Evolutionary conservation across 2,797 vertebrate genomes (phyloP).

Genomic region (Phrynocephalus forsythii): DNA sequence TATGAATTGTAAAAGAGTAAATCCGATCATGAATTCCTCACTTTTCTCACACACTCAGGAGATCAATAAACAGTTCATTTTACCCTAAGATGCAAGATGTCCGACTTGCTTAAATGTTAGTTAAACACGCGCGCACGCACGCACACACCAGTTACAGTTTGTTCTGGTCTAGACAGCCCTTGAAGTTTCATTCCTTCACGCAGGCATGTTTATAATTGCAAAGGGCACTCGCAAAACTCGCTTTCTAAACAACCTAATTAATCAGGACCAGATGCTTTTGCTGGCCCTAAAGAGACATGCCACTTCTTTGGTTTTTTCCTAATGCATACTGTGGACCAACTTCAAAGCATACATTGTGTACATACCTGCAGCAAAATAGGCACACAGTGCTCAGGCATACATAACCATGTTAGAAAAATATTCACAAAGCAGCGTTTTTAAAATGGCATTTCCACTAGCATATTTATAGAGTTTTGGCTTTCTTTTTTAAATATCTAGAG

Average conservation of each 20-base stretch:
- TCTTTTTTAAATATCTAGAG: neutral
- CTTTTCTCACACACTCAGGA: conserved; percentile 7
- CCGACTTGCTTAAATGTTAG: conserved; percentile 48
- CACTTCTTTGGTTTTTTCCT: neutral
- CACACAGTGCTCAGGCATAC: neutral
- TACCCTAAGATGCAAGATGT: conserved; percentile 42
- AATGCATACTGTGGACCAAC: neutral
- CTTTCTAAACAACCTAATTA: conserved; percentile 60
- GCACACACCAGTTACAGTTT: conserved; percentile 60
- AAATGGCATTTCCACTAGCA: neutral
- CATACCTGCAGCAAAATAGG: neutral
- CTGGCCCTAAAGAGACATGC: neutral
- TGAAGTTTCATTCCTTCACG: conserved; percentile 59
- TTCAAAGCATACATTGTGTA: neutral
- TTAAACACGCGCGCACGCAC: conserved; percentile 63
- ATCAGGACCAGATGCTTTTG: neutral
- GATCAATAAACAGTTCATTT: conserved; percentile 46
- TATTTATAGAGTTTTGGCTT: too few species aligned
- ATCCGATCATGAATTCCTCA: conserved; percentile 52
- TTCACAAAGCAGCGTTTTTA: neutral
- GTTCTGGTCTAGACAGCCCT: conserved; percentile 56
- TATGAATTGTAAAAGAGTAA: conserved; percentile 42
- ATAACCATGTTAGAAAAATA: too few species aligned
- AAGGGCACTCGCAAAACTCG: conserved; percentile 43
- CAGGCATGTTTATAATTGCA: conserved; percentile 57